Evolutionary conservation across 2,888 invertebrate genomes (phyloP).

Genomic region (Julus scanicus): DNA sequence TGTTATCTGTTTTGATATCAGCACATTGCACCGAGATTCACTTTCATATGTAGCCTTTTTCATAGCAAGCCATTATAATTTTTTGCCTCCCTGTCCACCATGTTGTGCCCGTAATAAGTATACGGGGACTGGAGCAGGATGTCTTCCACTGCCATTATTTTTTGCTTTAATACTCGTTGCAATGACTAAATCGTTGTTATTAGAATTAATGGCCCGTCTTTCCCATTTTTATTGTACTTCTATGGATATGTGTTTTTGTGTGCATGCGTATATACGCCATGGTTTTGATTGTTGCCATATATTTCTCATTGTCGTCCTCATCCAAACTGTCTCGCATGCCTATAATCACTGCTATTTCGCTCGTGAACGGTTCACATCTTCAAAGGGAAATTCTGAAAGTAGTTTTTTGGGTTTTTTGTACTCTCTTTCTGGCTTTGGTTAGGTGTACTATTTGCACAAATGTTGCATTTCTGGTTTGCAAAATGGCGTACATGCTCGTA

Average conservation of each 20-base stretch:
- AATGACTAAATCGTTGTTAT: slow-evolving; percentile 13
- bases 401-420: neutral
- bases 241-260: slow-evolving; percentile 8
- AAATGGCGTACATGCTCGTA: neutral
- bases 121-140: neutral
- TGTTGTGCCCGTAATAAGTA: neutral
- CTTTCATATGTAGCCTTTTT: neutral
- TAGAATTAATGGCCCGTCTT: slow-evolving; percentile 4
- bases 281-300: neutral
- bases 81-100: neutral
- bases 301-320: slow-evolving; percentile 9
- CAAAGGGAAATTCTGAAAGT: neutral
- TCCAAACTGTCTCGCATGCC: slow-evolving; percentile 6
- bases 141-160: neutral
- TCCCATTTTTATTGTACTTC: slow-evolving; percentile 5
- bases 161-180: slow-evolving; percentile 8
- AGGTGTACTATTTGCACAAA: no score
- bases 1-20: neutral
- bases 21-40: neutral
- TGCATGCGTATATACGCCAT: neutral
- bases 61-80: neutral
- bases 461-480: neutral
- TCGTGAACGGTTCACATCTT: slow-evolving; percentile 12
- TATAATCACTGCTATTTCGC: neutral
- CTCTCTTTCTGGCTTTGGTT: neutral